A percentile compares a stretch with the other conserved stretches of the same genome.
Evolutionary conservation across 23 tunicate species (phyloP).

Genomic region (Trididemnum miniatum): DNA sequence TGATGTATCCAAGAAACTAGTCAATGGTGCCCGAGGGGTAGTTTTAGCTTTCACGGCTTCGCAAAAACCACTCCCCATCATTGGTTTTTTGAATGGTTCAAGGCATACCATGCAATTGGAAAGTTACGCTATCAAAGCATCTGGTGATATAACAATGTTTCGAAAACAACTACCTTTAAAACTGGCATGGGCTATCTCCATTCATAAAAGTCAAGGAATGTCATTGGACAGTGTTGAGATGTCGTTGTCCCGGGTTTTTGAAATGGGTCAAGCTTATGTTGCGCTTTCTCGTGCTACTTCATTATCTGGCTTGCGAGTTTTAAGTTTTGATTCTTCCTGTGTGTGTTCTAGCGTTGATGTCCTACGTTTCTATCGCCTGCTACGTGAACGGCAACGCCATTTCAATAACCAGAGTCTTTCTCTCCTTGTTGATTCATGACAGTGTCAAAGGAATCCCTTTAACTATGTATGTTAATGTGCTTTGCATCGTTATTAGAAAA

Average conservation of each 20-base stretch:
- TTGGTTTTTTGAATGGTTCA: slow-evolving; percentile 59
- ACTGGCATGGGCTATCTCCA: slow-evolving; percentile 97
- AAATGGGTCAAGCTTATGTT: slow-evolving; percentile 95
- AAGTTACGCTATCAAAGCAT: slow-evolving; percentile 64
- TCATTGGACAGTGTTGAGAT: slow-evolving; percentile 93
- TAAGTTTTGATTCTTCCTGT: slow-evolving; percentile 66
- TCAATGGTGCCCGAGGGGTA: slow-evolving; percentile 96
- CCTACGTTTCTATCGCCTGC: slow-evolving; percentile 66
- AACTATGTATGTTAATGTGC: too few species aligned
- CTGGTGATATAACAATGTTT: slow-evolving; percentile 43
- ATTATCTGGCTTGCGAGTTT: slow-evolving; percentile 72
- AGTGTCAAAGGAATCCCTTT: too few species aligned
- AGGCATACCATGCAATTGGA: slow-evolving; percentile 45
- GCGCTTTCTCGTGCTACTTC: slow-evolving; percentile 87
- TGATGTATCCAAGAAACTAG: slow-evolving; percentile 68
- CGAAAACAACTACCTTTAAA: slow-evolving; percentile 89
- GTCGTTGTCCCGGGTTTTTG: slow-evolving; percentile 84
- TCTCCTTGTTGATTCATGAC: too few species aligned
- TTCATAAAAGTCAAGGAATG: slow-evolving; percentile 98
- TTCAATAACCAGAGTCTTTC: too few species aligned
- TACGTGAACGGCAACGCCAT: slow-evolving; percentile 53
- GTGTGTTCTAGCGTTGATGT: slow-evolving; percentile 73
- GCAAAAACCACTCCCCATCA: slow-evolving; percentile 46
- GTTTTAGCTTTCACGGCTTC: slow-evolving; percentile 58
- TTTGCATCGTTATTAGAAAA: too few species aligned